Base-by-base conservation (phyloP, 2,797 vertebrate genomes). In the Cottoperca gobio region DNA sequence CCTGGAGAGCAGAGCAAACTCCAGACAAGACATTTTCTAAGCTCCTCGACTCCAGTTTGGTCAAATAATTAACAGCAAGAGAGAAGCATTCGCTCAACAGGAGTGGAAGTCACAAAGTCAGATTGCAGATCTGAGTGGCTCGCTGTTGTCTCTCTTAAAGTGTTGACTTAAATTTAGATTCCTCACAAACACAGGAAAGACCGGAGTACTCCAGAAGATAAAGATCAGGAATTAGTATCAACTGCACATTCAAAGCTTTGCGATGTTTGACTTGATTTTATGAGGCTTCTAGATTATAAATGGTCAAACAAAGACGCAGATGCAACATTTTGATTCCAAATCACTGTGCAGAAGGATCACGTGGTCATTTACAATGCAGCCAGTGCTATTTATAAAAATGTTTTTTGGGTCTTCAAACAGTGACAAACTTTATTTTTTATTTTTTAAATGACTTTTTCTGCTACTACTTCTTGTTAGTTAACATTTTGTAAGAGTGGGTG, bases 51-150 rank as follows among this genome's bases (percentile, higher is more conserved):
- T 90, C 82, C 88, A 85, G 89, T 94, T 91, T 94, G 93, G 91
- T 86, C 91, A 93, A 95, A 93, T 93, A 93, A 94, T 94, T 91
- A 91, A 83, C 84, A 89, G 21, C 49, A 12, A 73, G 71, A 83
- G 86, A 65, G 49, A 73, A 64, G 78, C 84, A 52, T 87, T 88
- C 26, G 73, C 82, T 67, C 65, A 79, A 77, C 88, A 87, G 62
- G 72, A 88, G 82, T 81, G 78, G 73, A 85, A 78, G 83, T 84
- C 87, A 87, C 84, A 79, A 86, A 91, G 83, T 90, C 81, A 82
- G 61, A 81, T 83, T 77, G 86, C 83, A 68, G 52, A 61, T 76
- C 23, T 83, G 84, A 90, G 88, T 90, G 89, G 81, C 70, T 87
- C 52, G 54, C 81, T 91, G 87, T 83, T 85, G 91, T 86, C 85